A percentile compares a stretch with the other conserved stretches of the same genome.
Conservation (phyloP, 2,888 invertebrate species). For the Rhamnusium bicolor region DNA sequence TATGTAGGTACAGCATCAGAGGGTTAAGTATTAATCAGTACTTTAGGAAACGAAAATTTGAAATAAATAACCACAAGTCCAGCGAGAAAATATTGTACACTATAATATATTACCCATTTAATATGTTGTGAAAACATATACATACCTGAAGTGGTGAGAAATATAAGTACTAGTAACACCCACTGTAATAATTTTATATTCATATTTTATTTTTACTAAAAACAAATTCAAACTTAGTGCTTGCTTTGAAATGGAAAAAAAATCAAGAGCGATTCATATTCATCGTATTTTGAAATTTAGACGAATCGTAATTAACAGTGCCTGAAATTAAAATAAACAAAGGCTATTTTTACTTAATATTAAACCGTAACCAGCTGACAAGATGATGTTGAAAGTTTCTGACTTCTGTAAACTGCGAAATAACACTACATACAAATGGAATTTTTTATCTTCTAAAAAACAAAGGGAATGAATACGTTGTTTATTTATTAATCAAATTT, state of each 20-base stretch:
- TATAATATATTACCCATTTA: background rate
- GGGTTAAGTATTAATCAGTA: too few species aligned
- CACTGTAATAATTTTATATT: background rate
- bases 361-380: too few species aligned
- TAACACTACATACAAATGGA: too few species aligned
- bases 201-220: background rate
- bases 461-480: too few species aligned
- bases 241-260: background rate
- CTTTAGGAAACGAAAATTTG: too few species aligned
- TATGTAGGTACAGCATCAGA: too few species aligned
- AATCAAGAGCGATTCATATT: background rate
- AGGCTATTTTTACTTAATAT: conserved; percentile 1
- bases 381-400: background rate
- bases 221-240: background rate
- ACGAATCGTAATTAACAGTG: conserved; percentile 12
- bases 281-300: background rate
- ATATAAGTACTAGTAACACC: background rate
- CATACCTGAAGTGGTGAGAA: conserved; percentile 8
- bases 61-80: too few species aligned
- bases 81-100: background rate
- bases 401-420: background rate
- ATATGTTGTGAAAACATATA: too few species aligned
- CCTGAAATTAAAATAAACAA: conserved; percentile 10
- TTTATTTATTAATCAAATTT: too few species aligned
- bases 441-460: too few species aligned